Conservation (phyloP, 2,113 vertebrate genomes). For the Brachypodius melanocephalos region DNA sequence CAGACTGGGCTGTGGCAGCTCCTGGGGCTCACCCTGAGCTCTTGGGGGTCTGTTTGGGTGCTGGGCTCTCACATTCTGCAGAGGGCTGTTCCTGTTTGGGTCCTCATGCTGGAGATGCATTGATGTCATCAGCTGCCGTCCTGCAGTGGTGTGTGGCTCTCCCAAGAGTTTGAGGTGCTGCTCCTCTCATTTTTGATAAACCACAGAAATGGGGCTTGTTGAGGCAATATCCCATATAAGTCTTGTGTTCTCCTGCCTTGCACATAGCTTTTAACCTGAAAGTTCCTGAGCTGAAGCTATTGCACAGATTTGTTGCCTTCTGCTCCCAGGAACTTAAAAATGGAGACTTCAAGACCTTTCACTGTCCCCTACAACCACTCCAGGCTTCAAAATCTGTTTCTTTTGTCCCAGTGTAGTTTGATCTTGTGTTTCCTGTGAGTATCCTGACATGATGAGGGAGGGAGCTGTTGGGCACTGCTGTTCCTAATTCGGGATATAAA, state of each 20-base stretch:
- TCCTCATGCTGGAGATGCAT: fast-evolving
- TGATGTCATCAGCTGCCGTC: neutral
- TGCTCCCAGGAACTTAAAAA: neutral
- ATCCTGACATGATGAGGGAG: neutral
- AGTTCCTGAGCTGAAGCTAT: neutral
- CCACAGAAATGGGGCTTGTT: neutral
- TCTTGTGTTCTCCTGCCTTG: neutral
- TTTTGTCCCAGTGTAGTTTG: neutral
- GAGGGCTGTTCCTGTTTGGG: fast-evolving
- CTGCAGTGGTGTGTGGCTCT: neutral
- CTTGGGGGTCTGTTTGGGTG: neutral
- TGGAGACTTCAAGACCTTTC: neutral
- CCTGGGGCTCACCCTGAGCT: neutral
- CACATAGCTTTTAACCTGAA: neutral
- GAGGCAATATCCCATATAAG: fast-evolving
- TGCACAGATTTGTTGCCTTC: neutral
- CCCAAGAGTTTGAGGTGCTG: neutral
- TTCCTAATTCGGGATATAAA: neutral
- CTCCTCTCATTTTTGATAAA: neutral
- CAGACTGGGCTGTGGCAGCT: neutral
- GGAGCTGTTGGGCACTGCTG: neutral
- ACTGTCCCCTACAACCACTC: neutral
- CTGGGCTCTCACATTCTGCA: neutral
- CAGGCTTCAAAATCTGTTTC: neutral
- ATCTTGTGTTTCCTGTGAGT: neutral